Percentiles rank a stretch among this genome's conserved stretches.
These are phyloP conservation scores for Apaloderma vittatum DNA, from an alignment of 2,113 vertebrate species.

Conservation along the genomic window DNA sequence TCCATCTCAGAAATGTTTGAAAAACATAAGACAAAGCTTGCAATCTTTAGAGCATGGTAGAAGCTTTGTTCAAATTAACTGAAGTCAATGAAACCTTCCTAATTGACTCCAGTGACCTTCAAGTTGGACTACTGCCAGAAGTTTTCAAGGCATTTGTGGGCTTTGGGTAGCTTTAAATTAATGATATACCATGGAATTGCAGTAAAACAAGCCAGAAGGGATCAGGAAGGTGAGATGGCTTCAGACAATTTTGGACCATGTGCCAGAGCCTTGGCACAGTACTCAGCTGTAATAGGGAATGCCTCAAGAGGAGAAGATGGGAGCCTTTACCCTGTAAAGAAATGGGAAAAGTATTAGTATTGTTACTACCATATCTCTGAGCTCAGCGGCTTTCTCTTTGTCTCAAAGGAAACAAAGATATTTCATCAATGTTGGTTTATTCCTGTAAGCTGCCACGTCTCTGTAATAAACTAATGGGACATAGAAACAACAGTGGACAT, in stretches of 20 bases:
- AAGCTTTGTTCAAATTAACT: neutral
- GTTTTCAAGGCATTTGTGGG: neutral
- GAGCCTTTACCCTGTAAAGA: neutral
- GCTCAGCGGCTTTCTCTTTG: neutral
- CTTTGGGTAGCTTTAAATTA: neutral
- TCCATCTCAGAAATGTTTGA: neutral
- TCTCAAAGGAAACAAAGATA: neutral
- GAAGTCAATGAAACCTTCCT: neutral
- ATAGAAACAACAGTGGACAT: neutral
- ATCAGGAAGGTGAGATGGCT: neutral
- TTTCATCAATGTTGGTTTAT: neutral
- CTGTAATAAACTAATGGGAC: neutral
- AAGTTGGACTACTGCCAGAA: neutral
- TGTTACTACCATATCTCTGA: neutral
- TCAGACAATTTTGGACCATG: neutral
- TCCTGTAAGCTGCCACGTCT: neutral
- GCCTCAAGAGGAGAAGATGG: neutral
- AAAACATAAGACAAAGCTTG: neutral
- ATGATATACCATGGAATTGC: neutral
- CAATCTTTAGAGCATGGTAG: neutral
- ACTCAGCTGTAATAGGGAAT: neutral
- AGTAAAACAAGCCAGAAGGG: neutral
- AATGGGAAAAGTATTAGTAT: neutral
- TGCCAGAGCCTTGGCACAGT: neutral
- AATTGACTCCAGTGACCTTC: neutral